Conservation (phyloP, 2,888 invertebrate genomes). For the Lamellibrachia columna region DNA sequence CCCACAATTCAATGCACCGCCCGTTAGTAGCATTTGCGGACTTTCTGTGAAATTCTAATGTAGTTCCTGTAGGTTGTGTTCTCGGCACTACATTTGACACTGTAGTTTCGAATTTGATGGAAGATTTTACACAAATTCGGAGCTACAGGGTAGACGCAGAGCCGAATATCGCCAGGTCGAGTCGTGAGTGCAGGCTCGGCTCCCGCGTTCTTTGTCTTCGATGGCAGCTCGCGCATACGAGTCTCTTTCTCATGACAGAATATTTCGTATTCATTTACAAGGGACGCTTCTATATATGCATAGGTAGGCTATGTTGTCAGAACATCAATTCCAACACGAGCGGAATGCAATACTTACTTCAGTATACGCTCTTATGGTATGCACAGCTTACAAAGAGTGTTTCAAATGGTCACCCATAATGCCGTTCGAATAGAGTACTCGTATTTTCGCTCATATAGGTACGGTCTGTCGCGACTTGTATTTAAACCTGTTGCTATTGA, state of each 20-base stretch:
- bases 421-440: background rate
- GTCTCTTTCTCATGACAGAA: background rate
- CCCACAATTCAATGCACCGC: background rate
- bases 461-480: background rate
- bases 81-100: slow-evolving; percentile 6
- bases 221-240: background rate
- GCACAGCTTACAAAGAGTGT: background rate
- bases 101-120: slow-evolving; percentile 16
- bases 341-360: background rate
- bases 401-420: background rate
- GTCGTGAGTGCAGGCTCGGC: background rate
- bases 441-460: background rate
- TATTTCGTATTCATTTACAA: background rate
- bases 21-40: background rate
- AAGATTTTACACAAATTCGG: slow-evolving; percentile 16
- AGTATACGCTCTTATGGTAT: background rate
- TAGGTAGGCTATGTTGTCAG: background rate
- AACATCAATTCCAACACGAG: background rate
- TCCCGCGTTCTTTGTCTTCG: background rate
- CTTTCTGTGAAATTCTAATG: background rate
- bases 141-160: slow-evolving; percentile 3
- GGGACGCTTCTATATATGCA: background rate
- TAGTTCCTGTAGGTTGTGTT: background rate
- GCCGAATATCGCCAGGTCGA: background rate
- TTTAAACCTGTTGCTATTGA: background rate